Percentiles rank a stretch among this genome's conserved stretches.
Conservation (phyloP, 2,797 vertebrate species). For the Neomorphus geoffroyi region DNA sequence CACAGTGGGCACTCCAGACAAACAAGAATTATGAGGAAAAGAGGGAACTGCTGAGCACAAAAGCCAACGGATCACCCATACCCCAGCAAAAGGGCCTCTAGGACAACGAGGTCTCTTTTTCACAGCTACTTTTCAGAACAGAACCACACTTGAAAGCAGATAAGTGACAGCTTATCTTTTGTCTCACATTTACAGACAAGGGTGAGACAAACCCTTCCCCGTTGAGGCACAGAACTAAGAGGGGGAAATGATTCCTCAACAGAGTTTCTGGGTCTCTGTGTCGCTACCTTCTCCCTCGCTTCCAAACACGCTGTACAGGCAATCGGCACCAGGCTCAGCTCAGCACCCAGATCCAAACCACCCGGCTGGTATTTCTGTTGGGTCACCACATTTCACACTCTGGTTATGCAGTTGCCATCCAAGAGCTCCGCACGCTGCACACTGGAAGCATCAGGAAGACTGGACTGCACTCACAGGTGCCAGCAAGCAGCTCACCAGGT, state of each 20-base stretch:
- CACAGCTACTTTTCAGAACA: background rate
- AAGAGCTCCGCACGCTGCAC: background rate
- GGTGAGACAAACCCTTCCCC: background rate
- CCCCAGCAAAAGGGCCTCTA: background rate
- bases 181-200: background rate
- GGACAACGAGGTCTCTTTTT: background rate
- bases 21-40: background rate
- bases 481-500: slow-evolving; percentile 3
- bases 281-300: accelerated
- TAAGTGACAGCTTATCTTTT: background rate
- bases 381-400: background rate
- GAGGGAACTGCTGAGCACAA: background rate
- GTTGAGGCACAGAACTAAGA: background rate
- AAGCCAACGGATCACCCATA: background rate
- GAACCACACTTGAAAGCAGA: background rate
- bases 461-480: slow-evolving; percentile 41
- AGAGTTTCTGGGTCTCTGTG: too few relatives aligned
- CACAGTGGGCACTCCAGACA: too few relatives aligned
- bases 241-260: background rate
- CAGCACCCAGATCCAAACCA: background rate
- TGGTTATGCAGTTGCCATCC: background rate
- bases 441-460: slow-evolving; percentile 3
- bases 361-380: background rate
- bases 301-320: background rate
- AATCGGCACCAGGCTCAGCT: background rate